Percentiles rank a stretch among this genome's conserved stretches.
Conservation (phyloP, 2,888 invertebrate genomes). For the Suillia variegata region DNA sequence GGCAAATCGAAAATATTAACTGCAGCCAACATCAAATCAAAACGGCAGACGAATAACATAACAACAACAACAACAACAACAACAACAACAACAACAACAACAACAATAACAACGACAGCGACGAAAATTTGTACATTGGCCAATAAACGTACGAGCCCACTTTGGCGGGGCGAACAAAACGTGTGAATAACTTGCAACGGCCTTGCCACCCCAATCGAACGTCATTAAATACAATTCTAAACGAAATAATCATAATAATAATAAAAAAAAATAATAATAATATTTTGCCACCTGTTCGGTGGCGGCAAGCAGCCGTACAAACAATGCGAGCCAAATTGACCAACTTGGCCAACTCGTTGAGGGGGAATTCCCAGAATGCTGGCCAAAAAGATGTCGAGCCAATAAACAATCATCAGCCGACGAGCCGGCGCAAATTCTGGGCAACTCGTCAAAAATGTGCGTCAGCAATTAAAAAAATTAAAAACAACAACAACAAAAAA, state of each 20-base stretch:
- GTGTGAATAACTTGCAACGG: conserved; percentile 41
- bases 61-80: conserved; percentile 6
- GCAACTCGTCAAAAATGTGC: conserved; percentile 56
- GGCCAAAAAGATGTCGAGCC: conserved; percentile 44
- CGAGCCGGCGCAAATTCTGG: conserved; percentile 36
- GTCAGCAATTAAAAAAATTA: conserved; percentile 54
- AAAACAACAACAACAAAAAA: too few relatives aligned
- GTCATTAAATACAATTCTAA: conserved; percentile 33
- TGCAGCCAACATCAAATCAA: conserved; percentile 44
- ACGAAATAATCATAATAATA: conserved; percentile 22
- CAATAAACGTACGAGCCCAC: conserved; percentile 41
- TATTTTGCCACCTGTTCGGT: conserved; percentile 47
- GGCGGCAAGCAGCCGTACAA: conserved; percentile 1
- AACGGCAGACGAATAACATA: background rate
- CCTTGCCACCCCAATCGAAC: conserved; percentile 39
- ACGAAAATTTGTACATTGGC: conserved; percentile 41
- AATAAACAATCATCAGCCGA: conserved; percentile 41
- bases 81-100: conserved; percentile 12
- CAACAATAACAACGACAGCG: conserved; percentile 5
- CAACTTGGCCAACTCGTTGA: conserved; percentile 20
- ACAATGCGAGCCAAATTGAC: background rate
- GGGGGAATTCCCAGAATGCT: conserved; percentile 34
- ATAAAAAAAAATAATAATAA: conserved; percentile 32
- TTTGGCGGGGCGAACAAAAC: conserved; percentile 14
- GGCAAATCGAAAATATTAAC: conserved; percentile 48